Conservation (phyloP, 2,113 vertebrate genomes). For the Hystrix brachyura region DNA sequence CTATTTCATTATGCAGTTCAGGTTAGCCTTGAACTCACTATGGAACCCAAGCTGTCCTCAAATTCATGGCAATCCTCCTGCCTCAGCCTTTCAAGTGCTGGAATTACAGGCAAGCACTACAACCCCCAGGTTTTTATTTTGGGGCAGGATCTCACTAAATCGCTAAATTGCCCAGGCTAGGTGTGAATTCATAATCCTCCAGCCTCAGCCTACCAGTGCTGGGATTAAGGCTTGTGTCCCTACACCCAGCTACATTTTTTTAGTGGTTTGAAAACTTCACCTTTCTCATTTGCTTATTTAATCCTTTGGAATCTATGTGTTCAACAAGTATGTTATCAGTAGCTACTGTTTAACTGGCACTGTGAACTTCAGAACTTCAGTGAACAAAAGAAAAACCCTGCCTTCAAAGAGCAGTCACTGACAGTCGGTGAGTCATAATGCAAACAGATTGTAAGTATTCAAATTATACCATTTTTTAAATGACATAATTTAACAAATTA, state of each 20-base stretch:
- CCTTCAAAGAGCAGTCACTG: neutral
- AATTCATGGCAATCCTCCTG: neutral
- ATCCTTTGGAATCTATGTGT: neutral
- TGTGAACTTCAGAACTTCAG: neutral
- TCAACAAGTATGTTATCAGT: neutral
- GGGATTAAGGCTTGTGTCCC: neutral
- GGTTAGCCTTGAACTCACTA: neutral
- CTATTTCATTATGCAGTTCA: neutral
- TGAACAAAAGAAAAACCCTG: slow-evolving; percentile 18
- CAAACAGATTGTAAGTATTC: slow-evolving; percentile 12
- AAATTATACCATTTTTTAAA: slow-evolving; percentile 20
- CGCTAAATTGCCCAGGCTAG: neutral
- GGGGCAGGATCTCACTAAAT: neutral
- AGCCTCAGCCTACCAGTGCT: too few species aligned
- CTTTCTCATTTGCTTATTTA: slow-evolving; percentile 32
- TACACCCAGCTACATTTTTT: neutral
- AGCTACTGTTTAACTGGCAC: neutral
- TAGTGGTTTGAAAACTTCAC: slow-evolving; percentile 19
- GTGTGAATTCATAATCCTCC: neutral
- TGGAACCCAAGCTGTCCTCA: neutral
- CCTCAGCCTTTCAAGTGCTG: neutral
- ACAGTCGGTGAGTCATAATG: neutral
- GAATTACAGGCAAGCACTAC: neutral
- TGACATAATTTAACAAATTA: too few species aligned
- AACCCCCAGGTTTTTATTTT: neutral